These are phyloP conservation scores for Drosophila simulans DNA, from an alignment of 1,140 invertebrate species.

Conservation along the genomic window DNA sequence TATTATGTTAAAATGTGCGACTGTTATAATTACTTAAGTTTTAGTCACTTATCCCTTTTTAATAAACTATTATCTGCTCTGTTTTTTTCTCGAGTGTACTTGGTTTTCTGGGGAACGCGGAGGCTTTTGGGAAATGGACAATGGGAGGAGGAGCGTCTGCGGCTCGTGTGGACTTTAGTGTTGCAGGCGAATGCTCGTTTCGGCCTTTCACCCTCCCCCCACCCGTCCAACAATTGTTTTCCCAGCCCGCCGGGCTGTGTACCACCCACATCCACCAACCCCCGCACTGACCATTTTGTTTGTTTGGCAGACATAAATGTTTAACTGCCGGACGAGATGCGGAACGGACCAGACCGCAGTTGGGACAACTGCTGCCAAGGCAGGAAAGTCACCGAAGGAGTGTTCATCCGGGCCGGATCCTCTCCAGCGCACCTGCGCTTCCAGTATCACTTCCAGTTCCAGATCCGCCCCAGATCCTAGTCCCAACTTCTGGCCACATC, in stretches of 20 bases:
- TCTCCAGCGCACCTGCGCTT: background rate
- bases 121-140: background rate
- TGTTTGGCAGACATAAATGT: slow-evolving; percentile 76
- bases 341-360: slow-evolving; percentile 15
- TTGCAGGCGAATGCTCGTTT: slow-evolving; percentile 49
- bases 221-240: slow-evolving; percentile 47
- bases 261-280: background rate
- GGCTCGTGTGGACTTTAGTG: slow-evolving; percentile 51
- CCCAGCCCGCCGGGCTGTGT: slow-evolving; percentile 16
- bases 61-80: too few relatives aligned
- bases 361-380: slow-evolving; percentile 41
- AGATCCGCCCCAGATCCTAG: background rate
- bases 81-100: background rate
- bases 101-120: background rate
- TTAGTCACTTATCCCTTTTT: background rate
- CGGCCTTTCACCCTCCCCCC: slow-evolving; percentile 14
- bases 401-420: slow-evolving; percentile 8
- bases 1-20: too few relatives aligned
- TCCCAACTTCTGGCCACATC: slow-evolving; percentile 47
- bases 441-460: background rate
- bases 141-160: slow-evolving; percentile 19
- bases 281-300: slow-evolving; percentile 47
- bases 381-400: slow-evolving; percentile 21
- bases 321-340: slow-evolving; percentile 52
- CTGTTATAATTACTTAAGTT: too few relatives aligned